Evolutionary conservation across 23 tunicate species (phyloP).

Genomic region (Botrylloides violaceus): DNA sequence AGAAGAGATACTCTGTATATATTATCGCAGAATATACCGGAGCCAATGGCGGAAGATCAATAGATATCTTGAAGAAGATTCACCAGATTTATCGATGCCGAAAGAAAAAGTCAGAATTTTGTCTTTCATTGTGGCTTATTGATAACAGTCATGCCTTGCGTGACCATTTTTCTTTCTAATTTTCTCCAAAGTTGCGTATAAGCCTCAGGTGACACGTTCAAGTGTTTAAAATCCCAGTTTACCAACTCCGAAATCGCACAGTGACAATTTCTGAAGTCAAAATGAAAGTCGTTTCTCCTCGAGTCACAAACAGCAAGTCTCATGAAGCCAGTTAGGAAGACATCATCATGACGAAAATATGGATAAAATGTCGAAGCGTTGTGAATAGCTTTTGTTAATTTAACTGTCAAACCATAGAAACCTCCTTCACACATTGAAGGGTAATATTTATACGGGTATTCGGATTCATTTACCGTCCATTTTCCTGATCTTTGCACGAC

Average conservation of each 20-base stretch:
- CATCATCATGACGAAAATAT: constrained; percentile 1
- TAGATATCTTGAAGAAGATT: no score
- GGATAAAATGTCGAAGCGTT: constrained; percentile 3
- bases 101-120: no score
- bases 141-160: no score
- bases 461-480: neutral
- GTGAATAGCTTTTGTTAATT: neutral
- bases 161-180: neutral
- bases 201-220: neutral
- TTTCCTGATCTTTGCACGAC: neutral
- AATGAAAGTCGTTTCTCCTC: neutral
- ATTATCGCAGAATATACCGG: no score
- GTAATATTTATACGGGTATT: neutral
- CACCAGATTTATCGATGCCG: no score
- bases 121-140: no score
- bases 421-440: constrained; percentile 3
- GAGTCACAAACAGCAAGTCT: constrained; percentile 1
- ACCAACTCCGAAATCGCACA: neutral
- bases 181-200: neutral
- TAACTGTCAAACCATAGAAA: constrained; percentile 1
- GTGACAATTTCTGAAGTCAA: no score
- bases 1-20: no score
- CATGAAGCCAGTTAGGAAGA: constrained; percentile 5
- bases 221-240: neutral
- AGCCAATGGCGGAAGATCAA: no score